These are phyloP conservation scores for Pseudomyrmex dendroicus DNA, from an alignment of 1,140 invertebrate species.

Conservation along the genomic window DNA sequence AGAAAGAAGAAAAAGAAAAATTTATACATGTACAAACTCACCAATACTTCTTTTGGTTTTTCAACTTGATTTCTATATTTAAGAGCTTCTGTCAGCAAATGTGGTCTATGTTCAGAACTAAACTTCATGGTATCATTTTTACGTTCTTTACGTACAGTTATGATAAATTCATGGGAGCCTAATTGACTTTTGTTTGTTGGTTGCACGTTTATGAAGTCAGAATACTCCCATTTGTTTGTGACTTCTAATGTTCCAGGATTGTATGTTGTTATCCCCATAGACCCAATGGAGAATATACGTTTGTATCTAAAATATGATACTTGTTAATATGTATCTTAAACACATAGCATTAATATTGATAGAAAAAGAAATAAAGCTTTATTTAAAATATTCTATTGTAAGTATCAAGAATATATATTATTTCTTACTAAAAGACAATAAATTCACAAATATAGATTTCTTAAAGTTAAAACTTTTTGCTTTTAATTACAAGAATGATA, in stretches of 20 bases:
- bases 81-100: conserved; percentile 96
- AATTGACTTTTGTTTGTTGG: conserved; percentile 87
- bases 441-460: no score
- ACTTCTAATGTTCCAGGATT: conserved; percentile 96
- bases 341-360: neutral
- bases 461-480: no score
- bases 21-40: conserved; percentile 82
- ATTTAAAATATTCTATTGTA: neutral
- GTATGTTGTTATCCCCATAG: conserved; percentile 98
- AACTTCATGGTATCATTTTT: conserved; percentile 98
- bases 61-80: conserved; percentile 92
- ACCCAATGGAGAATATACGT: conserved; percentile 98
- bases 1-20: neutral
- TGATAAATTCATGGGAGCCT: conserved; percentile 91
- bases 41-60: conserved; percentile 90
- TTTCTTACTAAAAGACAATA: no score
- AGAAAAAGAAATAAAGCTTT: neutral
- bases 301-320: conserved; percentile 91
- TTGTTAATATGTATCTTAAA: neutral
- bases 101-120: conserved; percentile 97
- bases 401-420: neutral
- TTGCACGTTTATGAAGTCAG: conserved; percentile 91
- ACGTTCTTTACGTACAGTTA: conserved; percentile 95
- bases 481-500: no score
- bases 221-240: conserved; percentile 98